Evolutionary conservation across 37 sponge, comb jelly and placozoan species (phyloP).

Genomic region (Crambe crambe): DNA sequence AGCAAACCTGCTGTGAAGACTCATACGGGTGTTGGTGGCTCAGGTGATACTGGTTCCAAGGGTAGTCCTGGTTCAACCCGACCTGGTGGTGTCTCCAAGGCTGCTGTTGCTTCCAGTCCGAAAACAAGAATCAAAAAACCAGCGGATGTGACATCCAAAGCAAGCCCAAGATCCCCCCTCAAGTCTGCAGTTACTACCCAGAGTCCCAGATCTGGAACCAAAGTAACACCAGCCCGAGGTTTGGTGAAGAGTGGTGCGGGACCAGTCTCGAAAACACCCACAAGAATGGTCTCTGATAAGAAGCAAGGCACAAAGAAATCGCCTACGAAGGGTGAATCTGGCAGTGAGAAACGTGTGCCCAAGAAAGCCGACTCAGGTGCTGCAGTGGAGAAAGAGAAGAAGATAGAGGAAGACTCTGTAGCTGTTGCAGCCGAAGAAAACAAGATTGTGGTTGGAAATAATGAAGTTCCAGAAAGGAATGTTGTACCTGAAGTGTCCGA

Average conservation of each 20-base stretch:
- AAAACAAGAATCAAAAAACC: neutral
- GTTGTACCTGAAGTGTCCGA: neutral
- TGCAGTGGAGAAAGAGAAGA: neutral
- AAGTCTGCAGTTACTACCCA: neutral
- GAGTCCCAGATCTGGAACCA: neutral
- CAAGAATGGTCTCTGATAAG: neutral
- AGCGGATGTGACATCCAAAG: neutral
- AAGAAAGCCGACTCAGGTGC: neutral
- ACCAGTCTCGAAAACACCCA: neutral
- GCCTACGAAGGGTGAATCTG: neutral
- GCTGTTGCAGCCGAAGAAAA: too few species aligned
- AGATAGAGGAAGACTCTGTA: neutral
- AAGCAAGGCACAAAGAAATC: neutral
- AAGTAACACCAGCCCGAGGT: neutral
- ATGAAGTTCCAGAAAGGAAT: neutral
- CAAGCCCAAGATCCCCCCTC: neutral
- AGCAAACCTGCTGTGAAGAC: neutral
- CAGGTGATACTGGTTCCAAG: neutral
- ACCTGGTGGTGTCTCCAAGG: neutral
- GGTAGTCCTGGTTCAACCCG: neutral
- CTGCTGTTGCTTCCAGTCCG: neutral
- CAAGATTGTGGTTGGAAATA: neutral
- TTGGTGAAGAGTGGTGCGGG: neutral
- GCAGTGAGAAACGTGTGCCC: neutral
- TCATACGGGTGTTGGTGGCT: neutral